phyloP scores from a whole-genome alignment of 2,888 invertebrate genomes.

The Sinotaia quadrata region DNA sequence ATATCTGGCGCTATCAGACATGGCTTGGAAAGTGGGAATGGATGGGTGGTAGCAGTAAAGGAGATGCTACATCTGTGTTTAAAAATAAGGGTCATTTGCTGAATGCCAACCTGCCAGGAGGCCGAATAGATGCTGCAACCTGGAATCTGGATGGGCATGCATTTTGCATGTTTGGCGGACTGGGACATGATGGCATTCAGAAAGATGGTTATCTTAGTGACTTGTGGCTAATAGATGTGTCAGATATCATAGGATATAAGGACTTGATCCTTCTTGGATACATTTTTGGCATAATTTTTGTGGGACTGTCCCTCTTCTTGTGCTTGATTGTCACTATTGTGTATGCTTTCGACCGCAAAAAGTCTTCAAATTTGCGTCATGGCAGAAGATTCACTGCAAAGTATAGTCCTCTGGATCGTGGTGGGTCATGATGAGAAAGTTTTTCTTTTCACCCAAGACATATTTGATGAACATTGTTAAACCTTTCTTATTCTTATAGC shows the following conservation, averaged over 20 bases:
- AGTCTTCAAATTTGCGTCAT: conserved; percentile 8
- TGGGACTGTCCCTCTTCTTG: conserved; percentile 25
- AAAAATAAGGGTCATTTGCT: conserved; percentile 33
- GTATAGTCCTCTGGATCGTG: neutral
- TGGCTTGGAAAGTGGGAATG: conserved; percentile 47
- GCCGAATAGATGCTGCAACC: conserved; percentile 45
- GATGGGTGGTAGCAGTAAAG: conserved; percentile 51
- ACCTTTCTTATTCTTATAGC: too few relatives aligned
- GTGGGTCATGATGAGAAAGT: neutral
- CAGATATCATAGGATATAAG: neutral
- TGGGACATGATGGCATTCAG: conserved; percentile 51
- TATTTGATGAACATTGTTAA: too few relatives aligned
- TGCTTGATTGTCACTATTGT: conserved; percentile 27
- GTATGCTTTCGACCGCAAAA: conserved; percentile 28
- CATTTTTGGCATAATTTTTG: conserved; percentile 17
- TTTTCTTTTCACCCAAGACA: too few relatives aligned
- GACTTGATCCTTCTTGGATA: conserved; percentile 27
- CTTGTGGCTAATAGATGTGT: conserved; percentile 52
- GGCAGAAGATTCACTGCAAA: neutral
- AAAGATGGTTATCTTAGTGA: conserved; percentile 55
- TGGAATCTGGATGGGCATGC: conserved; percentile 34
- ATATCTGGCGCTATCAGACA: conserved; percentile 53
- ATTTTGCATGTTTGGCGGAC: conserved; percentile 54
- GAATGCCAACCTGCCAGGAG: conserved; percentile 43
- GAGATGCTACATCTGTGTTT: conserved; percentile 44